Base-by-base conservation (phyloP, 2,888 invertebrate genomes). In the Agriopis marginaria region DNA sequence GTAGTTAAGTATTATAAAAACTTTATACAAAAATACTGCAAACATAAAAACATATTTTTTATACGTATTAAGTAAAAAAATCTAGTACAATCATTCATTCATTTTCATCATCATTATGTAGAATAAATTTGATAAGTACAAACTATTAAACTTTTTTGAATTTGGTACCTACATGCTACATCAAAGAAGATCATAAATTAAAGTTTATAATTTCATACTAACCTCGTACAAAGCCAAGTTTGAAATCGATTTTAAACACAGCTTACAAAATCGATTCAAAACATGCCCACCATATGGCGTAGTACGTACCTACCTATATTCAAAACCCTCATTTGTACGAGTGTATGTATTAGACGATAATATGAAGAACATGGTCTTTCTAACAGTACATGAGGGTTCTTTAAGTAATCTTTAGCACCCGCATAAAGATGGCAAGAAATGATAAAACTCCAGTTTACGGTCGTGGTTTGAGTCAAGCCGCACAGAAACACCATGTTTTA, bases 301-400 rank as follows among this genome's bases (percentile, higher is more conserved):
- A 81, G 77, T 82, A 23, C 17, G 17, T 23, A 23, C 17, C 17
- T 23, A 23, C 17, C 17, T 23, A 83, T 85, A 85, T 86, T 84
- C 78, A 81, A 83, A 80, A 85, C 88, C 89, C 89, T 72, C 85
- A 87, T 87, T 76, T 74, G 17, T 32, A 32, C 17, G 32, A 32
- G 32, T 39, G 17, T 55, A 17, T 23, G 12, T 11, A 51, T n/a
- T 14, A 60, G 50, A 65, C n/a, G 45, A 58, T 42, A 55, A 56
- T 45, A 45, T 47, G 58, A 76, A 75, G 75, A 81, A 80, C 75
- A 68, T 71, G 76, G 76, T 76, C 66, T 81, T 84, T 81, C 79
- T 81, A 84, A 12, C 84, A 82, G 79, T 86, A 78, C 77, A 90
- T 91, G 83, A 80, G 91, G 91, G 91, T 77, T 73, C 77, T 77